These are phyloP conservation scores for Leucoma salicis DNA, from an alignment of 2,888 invertebrate genomes.

Conservation along the genomic window DNA sequence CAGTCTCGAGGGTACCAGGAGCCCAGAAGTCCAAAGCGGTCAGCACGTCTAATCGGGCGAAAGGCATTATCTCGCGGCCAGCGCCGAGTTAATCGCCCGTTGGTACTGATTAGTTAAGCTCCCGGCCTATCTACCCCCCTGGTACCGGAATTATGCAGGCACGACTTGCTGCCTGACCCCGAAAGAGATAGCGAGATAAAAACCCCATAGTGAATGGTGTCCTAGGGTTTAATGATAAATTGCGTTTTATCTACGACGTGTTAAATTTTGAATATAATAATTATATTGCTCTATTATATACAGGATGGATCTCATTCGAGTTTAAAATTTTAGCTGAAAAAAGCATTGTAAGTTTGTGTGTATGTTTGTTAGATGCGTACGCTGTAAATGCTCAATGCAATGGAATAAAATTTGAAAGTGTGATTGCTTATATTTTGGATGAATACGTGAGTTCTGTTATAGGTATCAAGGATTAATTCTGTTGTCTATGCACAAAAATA, in stretches of 20 bases:
- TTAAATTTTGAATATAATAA: constrained; percentile 12
- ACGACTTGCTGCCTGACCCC: constrained; percentile 55
- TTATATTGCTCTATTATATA: no score
- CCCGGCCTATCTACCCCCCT: constrained; percentile 65
- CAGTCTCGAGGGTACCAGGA: constrained; percentile 56
- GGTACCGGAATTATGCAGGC: constrained; percentile 70
- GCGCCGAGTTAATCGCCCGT: constrained; percentile 70
- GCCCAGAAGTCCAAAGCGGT: constrained; percentile 63
- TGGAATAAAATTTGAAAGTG: no score
- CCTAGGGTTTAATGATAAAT: constrained; percentile 41
- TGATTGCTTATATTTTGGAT: no score
- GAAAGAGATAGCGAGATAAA: constrained; percentile 47
- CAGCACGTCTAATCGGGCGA: constrained; percentile 76
- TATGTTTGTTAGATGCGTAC: no score
- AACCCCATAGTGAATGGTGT: constrained; percentile 32
- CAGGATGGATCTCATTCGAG: no score
- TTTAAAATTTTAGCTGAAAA: no score
- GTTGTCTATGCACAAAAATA: no score
- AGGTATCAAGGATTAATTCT: no score
- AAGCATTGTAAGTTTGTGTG: no score
- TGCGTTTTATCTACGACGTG: constrained; percentile 30
- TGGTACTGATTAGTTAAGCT: constrained; percentile 77
- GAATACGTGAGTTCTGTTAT: no score
- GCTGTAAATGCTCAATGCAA: no score
- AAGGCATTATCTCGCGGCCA: constrained; percentile 73